Evolutionary conservation across 2,797 vertebrate genomes (phyloP), one percentile per base, ranked within the genome.

Genomic region (Semaprochilodus insignis): DNA sequence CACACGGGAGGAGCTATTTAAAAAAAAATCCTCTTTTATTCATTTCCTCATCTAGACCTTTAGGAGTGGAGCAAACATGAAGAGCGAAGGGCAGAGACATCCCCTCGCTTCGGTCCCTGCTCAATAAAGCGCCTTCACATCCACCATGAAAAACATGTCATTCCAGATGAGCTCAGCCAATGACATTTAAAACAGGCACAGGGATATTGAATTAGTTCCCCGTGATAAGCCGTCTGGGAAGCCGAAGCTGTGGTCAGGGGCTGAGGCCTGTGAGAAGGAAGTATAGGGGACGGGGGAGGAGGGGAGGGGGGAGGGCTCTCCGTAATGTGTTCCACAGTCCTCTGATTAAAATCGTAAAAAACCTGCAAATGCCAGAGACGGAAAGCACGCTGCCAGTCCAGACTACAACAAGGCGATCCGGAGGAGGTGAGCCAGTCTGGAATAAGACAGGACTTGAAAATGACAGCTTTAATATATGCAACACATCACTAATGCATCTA

Each of bases 141-240:
- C 89, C 90, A 93, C 91, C 89, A 91, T 91, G 93, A 92, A 94
- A 93, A 94, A 92, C 92, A 93, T 91, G 93, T 93, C 92, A 94
- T 92, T 94, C 91, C 85, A 88, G 91, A 94, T 93, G 93, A 94
- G 92, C 91, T 94, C 92, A 93, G 87, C 88, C 89, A 92, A 90
- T 95, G 94, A 94, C 95, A 95, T 95, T 95, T 95, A 93, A 94
- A 95, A 92, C 90, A 91, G 92, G 90, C 92, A 83, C 85, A 89
- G 91, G 88, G 90, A 93, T 92, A 94, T 91, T 93, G 92, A 94
- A 94, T 94, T 94, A 95, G 92, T 94, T 94, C 92, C 93, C 88
- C 92, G 85, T 92, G 91, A 94, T 93, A 91, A 93, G 90, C 89
- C 84, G 86, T 88, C 88, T 88, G 84, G 85, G 90, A 91, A 89